Base-by-base conservation (phyloP, 2,113 vertebrate genomes). In the Myanophis thanlyinensis region DNA sequence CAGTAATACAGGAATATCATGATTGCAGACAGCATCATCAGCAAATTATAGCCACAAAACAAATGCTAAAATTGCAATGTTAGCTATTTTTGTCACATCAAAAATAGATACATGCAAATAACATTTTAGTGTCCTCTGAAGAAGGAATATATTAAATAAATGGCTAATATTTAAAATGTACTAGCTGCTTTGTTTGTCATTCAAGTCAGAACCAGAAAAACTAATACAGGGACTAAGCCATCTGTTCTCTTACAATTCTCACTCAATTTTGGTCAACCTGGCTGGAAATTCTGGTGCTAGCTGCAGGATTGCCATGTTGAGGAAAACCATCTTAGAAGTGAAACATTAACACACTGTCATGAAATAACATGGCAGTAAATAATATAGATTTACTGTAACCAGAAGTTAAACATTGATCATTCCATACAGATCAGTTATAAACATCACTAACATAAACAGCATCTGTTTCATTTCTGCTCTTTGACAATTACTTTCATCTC, bases 91-190 rank as follows among this genome's bases (percentile, higher is more conserved):
- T 80, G 8, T 49, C 30, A 51, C 59, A 22, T 30, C 59, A 90
- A 35, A 35, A 12, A 84, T 25, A 84, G 49, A 91, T 53, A 27
- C 35, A 53, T 44, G 89, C 44, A 53, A 53, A 85, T 15, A 46
- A 62, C 49, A 44, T 51, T 9, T 52, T 27, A 53, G 35, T 23
- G 23, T 3, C 1, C 18, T 85, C 7, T 85, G 73, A 20, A 13
- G 13, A 22, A 49, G 23, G 53, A 51, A 40, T 44, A 53, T 91
- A 35, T 51, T 44, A 44, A 52, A 96, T 92, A 93, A 94, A 96
- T 93, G 89, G 93, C 95, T 93, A 95, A 20, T 91, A 92, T 93
- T 93, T 94, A 92, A 90, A 95, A 96, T 94, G 93, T 35, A 0
- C 11, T 10, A 11, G 0, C 25, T 53, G 18, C 27, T 87, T 91